Conservation (phyloP, 2,888 invertebrate genomes). For the Zaprionus bogoriensis region DNA sequence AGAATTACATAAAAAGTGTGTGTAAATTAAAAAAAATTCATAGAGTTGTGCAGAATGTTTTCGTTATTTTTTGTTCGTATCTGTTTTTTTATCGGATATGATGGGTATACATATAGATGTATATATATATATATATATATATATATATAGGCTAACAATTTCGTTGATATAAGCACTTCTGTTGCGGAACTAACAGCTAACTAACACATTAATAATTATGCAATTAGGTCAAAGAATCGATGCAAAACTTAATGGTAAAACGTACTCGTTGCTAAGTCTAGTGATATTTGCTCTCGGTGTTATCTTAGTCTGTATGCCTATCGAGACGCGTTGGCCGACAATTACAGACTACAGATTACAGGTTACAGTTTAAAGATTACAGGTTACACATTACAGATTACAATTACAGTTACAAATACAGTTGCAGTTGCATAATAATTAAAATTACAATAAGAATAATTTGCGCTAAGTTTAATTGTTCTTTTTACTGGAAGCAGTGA, state of each 20-base stretch:
- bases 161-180: constrained; percentile 73
- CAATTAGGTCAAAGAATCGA: constrained; percentile 30
- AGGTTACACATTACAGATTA: constrained; percentile 17
- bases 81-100: background rate
- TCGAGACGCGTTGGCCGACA: constrained; percentile 36
- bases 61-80: background rate
- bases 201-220: constrained; percentile 29
- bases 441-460: constrained; percentile 55
- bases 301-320: constrained; percentile 13
- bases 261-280: constrained; percentile 39
- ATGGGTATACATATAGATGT: background rate
- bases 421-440: constrained; percentile 30
- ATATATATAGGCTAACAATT: constrained; percentile 61
- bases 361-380: background rate
- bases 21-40: constrained; percentile 34
- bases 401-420: constrained; percentile 33
- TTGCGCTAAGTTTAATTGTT: constrained; percentile 65
- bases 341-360: constrained; percentile 17
- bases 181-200: constrained; percentile 59
- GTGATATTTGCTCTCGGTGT: constrained; percentile 9
- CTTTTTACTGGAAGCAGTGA: constrained; percentile 71
- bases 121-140: background rate
- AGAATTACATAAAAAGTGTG: constrained; percentile 48
- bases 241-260: constrained; percentile 54
- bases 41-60: constrained; percentile 56